Percentiles rank a stretch among this genome's conserved stretches.
Evolutionary conservation across 23 tunicate species (phyloP).

Genomic region (Styela plicata): DNA sequence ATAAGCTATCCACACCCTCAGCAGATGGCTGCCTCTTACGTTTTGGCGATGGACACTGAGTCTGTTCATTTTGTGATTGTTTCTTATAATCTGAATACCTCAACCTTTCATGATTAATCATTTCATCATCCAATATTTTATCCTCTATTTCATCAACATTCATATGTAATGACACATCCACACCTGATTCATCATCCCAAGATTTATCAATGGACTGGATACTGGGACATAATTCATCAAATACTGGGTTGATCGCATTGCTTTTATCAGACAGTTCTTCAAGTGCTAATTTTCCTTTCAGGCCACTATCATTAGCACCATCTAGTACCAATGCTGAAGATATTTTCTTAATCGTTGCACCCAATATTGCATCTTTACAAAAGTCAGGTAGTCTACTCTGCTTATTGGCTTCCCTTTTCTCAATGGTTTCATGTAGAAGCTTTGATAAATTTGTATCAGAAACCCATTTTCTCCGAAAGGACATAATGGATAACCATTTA

Average conservation of each 20-base stretch:
- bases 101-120: not conserved
- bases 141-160: not conserved
- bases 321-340: constrained; percentile 72
- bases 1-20: not conserved
- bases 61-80: not conserved
- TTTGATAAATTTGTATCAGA: constrained; percentile 86
- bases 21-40: constrained; percentile 23
- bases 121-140: not conserved
- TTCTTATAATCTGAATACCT: no score
- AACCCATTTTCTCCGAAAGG: constrained; percentile 92
- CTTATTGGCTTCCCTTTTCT: constrained; percentile 90
- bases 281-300: constrained; percentile 9
- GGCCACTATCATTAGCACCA: constrained; percentile 28
- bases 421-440: constrained; percentile 83
- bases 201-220: constrained; percentile 10
- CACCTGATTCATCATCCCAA: not conserved
- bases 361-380: constrained; percentile 84
- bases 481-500: constrained; percentile 44
- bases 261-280: constrained; percentile 8
- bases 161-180: not conserved
- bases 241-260: constrained; percentile 25
- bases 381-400: constrained; percentile 83
- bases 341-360: constrained; percentile 79
- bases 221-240: not conserved
- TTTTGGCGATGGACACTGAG: constrained; percentile 26